Conservation (phyloP, 2,888 invertebrate genomes). For the Electrophaes corylata region DNA sequence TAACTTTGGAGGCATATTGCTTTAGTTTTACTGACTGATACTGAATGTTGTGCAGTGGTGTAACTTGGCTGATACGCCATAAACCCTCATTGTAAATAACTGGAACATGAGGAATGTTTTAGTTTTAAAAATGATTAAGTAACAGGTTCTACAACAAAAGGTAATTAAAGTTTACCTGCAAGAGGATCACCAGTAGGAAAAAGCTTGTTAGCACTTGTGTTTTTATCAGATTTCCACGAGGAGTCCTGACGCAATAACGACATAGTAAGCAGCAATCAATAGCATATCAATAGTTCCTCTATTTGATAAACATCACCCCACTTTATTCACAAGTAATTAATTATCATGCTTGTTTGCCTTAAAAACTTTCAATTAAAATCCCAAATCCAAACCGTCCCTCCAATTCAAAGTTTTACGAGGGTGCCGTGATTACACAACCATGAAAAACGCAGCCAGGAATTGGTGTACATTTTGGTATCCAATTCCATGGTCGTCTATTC, state of each 20-base stretch:
- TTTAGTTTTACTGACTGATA: slow-evolving; percentile 67
- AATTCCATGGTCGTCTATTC: no score
- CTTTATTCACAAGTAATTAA: no score
- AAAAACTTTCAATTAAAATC: no score
- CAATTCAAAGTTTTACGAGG: no score
- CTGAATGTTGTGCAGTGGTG: slow-evolving; percentile 68
- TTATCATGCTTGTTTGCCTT: no score
- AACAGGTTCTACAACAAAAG: no score
- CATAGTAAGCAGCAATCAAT: slow-evolving; percentile 17
- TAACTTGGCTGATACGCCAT: slow-evolving; percentile 69
- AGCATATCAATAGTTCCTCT: not conserved
- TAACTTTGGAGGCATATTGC: slow-evolving; percentile 71
- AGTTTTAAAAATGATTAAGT: not conserved
- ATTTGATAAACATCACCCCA: not conserved
- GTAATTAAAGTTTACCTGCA: slow-evolving; percentile 43
- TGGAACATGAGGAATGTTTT: slow-evolving; percentile 42
- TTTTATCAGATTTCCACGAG: slow-evolving; percentile 23
- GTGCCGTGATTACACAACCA: no score
- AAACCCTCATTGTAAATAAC: slow-evolving; percentile 72
- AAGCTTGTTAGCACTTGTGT: slow-evolving; percentile 24
- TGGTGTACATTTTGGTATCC: no score
- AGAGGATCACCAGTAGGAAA: slow-evolving; percentile 49
- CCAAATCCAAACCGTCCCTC: no score
- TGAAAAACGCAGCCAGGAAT: no score
- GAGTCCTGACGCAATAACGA: slow-evolving; percentile 21